These are phyloP conservation scores for Oikopleura vanhoeffeni DNA, from an alignment of 23 tunicate species.

Conservation along the genomic window DNA sequence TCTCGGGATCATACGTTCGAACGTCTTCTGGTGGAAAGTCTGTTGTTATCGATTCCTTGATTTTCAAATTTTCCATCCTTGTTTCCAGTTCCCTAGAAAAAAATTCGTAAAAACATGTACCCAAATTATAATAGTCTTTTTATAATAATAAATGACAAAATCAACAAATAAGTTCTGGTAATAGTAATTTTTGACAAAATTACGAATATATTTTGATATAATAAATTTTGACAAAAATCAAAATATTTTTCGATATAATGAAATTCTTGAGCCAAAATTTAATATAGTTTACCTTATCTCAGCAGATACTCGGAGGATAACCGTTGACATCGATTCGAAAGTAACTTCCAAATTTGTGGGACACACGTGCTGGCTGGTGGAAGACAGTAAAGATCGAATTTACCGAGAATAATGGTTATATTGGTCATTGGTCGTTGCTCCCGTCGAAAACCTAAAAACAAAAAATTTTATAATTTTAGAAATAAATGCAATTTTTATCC, in stretches of 20 bases:
- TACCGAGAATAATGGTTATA: constrained; percentile 77
- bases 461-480: no score
- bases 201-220: no score
- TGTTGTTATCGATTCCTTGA: constrained; percentile 63
- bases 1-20: no score
- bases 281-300: constrained; percentile 97
- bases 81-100: constrained; percentile 64
- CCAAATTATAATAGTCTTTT: no score
- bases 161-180: no score
- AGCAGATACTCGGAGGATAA: constrained; percentile 68
- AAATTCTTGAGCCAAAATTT: no score
- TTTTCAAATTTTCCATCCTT: constrained; percentile 79
- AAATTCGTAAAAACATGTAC: no score
- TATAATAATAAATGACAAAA: no score
- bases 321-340: constrained; percentile 96
- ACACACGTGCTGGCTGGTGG: constrained; percentile 87
- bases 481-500: no score
- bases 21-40: constrained; percentile 79
- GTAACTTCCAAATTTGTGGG: constrained; percentile 75
- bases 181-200: no score
- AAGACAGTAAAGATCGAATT: constrained; percentile 81
- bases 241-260: no score
- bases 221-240: no score
- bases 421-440: constrained; percentile 84
- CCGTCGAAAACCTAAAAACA: constrained; percentile 28